Evolutionary conservation across 2,888 invertebrate species (phyloP).

Genomic region (Lamellibrachia columna): DNA sequence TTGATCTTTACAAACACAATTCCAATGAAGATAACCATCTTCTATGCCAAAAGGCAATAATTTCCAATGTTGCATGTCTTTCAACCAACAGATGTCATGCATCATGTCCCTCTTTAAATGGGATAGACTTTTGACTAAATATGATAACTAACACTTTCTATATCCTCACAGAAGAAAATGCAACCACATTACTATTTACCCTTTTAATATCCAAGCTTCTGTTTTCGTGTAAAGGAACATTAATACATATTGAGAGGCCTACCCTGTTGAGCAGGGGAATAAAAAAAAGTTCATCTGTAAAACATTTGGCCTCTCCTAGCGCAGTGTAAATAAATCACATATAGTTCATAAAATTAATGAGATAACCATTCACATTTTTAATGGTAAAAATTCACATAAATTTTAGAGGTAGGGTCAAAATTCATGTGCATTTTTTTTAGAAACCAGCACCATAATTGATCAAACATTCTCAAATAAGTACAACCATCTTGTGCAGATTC

Average conservation of each 20-base stretch:
- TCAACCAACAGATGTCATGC: not conserved
- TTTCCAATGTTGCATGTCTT: not conserved
- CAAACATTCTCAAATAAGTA: conserved; percentile 52
- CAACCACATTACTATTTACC: not conserved
- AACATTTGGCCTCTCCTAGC: not conserved
- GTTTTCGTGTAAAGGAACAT: not conserved
- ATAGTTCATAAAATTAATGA: not conserved
- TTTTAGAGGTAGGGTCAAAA: not conserved
- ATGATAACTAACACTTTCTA: not conserved
- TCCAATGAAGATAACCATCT: too few relatives aligned
- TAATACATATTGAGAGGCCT: not conserved
- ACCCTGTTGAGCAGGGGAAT: not conserved
- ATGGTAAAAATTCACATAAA: not conserved
- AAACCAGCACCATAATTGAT: not conserved
- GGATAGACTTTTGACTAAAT: not conserved
- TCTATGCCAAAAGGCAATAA: too few relatives aligned
- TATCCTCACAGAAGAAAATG: not conserved
- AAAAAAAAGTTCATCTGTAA: not conserved
- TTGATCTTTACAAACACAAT: not conserved
- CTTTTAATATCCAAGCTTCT: not conserved
- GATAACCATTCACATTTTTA: not conserved
- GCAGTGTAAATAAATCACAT: not conserved
- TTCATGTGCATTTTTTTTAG: not conserved
- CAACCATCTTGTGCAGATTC: conserved; percentile 65
- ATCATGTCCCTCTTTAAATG: not conserved